phyloP scores from a whole-genome alignment of 1,140 invertebrate species.

The Brachionus paranguensis region DNA sequence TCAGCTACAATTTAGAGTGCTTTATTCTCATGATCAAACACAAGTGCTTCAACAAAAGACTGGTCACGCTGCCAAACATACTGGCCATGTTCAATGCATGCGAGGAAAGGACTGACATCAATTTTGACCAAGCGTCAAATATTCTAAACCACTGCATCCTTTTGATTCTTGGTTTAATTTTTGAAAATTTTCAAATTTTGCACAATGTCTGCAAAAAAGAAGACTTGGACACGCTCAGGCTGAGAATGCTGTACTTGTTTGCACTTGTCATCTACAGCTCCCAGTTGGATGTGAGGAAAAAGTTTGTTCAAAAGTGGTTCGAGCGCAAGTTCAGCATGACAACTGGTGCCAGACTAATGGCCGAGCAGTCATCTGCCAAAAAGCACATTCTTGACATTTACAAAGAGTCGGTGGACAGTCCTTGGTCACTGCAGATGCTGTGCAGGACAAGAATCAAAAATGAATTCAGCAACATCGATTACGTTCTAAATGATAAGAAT shows the following conservation, averaged over 20 bases:
- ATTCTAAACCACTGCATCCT: background rate
- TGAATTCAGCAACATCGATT: background rate
- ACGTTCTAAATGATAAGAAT: slow-evolving; percentile 24
- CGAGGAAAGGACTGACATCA: background rate
- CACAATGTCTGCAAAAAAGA: background rate
- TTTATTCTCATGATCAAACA: background rate
- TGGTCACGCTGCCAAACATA: background rate
- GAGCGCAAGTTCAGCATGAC: background rate
- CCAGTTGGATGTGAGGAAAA: background rate
- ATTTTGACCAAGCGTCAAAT: background rate
- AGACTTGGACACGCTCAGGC: background rate
- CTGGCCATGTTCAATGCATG: background rate
- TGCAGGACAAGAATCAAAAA: background rate
- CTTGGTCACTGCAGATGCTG: slow-evolving; percentile 14
- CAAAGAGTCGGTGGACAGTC: background rate
- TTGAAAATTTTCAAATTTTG: background rate
- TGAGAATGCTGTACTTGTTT: slow-evolving; percentile 2
- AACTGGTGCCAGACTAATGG: background rate
- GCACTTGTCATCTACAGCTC: background rate
- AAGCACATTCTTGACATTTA: background rate
- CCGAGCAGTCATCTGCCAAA: background rate
- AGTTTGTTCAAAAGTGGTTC: slow-evolving; percentile 35
- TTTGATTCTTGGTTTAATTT: background rate
- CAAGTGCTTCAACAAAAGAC: background rate
- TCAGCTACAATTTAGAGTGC: background rate